These are phyloP conservation scores for Acrocephalus scirpaceus DNA, from an alignment of 2,797 vertebrate genomes.

Conservation along the genomic window DNA sequence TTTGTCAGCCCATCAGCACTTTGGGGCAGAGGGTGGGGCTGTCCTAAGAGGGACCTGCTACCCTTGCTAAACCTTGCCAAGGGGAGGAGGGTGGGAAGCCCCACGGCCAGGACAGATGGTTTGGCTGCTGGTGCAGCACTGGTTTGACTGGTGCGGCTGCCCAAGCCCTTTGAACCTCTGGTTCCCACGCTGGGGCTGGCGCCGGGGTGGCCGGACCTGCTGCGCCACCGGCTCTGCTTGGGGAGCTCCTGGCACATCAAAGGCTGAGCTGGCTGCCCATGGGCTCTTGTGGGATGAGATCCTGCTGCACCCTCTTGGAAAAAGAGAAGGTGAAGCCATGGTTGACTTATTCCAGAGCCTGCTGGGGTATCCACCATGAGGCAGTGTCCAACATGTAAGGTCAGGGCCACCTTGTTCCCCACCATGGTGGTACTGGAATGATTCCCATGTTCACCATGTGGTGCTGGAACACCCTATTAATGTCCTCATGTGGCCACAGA, in stretches of 20 bases:
- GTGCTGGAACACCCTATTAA: background rate
- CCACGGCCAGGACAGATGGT: background rate
- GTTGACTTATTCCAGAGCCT: background rate
- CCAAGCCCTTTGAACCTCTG: background rate
- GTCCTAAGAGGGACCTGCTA: background rate
- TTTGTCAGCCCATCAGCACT: background rate
- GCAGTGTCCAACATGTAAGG: fast-evolving
- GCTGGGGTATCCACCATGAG: background rate
- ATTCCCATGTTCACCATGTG: too few species aligned
- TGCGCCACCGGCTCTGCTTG: fast-evolving
- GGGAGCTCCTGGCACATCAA: background rate
- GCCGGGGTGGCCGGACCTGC: background rate
- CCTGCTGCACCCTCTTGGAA: background rate
- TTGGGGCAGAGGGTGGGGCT: background rate
- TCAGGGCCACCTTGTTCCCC: too few species aligned
- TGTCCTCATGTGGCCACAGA: background rate
- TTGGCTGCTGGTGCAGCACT: background rate
- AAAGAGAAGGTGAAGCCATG: background rate
- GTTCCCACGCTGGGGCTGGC: conserved; percentile 1
- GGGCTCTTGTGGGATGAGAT: background rate
- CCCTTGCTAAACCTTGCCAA: background rate
- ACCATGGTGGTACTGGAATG: too few species aligned
- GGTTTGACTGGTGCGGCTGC: background rate
- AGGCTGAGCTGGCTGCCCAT: background rate
- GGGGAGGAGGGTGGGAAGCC: background rate